Evolutionary conservation across 1,140 invertebrate species (phyloP).

Genomic region (Drosophila setifemur): DNA sequence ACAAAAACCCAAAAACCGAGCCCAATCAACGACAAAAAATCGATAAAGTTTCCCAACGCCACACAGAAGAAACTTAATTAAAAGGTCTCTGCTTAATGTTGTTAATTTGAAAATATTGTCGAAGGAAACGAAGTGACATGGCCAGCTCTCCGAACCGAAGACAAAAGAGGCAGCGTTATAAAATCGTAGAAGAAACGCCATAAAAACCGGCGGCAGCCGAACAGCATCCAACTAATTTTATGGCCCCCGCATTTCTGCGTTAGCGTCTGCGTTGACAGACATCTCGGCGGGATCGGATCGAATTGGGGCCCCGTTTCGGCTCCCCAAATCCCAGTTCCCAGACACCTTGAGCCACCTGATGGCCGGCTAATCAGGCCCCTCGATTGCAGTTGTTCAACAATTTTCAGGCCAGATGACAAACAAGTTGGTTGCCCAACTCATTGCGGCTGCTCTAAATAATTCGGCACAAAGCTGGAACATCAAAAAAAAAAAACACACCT

Average conservation of each 20-base stretch:
- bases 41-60: conserved; percentile 74
- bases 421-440: conserved; percentile 72
- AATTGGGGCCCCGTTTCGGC: too few species aligned
- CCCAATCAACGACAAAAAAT: conserved; percentile 62
- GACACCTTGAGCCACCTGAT: conserved; percentile 1
- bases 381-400: conserved; percentile 30
- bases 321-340: too few species aligned
- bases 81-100: conserved; percentile 77
- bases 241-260: conserved; percentile 53
- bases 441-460: conserved; percentile 46
- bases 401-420: conserved; percentile 27
- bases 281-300: conserved; percentile 71
- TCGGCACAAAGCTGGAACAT: conserved; percentile 1
- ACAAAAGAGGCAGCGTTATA: conserved; percentile 60
- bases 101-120: conserved; percentile 81
- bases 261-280: conserved; percentile 69
- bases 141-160: not conserved
- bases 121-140: conserved; percentile 65
- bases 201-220: conserved; percentile 60
- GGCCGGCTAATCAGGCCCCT: conserved; percentile 28
- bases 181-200: conserved; percentile 71
- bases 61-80: conserved; percentile 76
- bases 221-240: conserved; percentile 69
- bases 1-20: conserved; percentile 5
- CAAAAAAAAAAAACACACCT: too few species aligned